phyloP scores from a whole-genome alignment of 2,888 invertebrate genomes.

The Drosophila neonasuta region DNA sequence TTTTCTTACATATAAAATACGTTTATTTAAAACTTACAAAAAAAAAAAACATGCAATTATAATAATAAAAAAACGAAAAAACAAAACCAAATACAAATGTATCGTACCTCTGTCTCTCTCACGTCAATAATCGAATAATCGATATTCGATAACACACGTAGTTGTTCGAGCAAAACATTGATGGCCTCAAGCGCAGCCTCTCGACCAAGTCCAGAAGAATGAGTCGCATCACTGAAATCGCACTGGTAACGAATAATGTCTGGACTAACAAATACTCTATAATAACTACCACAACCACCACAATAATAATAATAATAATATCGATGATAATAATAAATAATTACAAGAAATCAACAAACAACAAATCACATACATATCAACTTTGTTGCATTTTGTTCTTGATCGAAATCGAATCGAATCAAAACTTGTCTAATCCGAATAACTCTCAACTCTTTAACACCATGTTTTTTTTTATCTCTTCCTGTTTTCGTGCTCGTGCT shows the following conservation, averaged over 20 bases:
- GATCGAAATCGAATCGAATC: constrained; percentile 27
- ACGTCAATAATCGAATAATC: constrained; percentile 56
- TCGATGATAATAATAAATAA: constrained; percentile 18
- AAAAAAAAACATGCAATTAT: constrained; percentile 28
- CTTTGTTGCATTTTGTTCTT: constrained; percentile 48
- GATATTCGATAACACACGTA: constrained; percentile 69
- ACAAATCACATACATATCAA: constrained; percentile 23
- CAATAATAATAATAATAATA: constrained; percentile 23
- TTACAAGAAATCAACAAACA: constrained; percentile 13
- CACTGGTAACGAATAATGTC: constrained; percentile 87
- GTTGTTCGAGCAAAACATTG: constrained; percentile 95
- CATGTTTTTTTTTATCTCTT: constrained; percentile 17
- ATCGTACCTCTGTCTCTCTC: constrained; percentile 44
- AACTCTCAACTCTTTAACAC: constrained; percentile 32
- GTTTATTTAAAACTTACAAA: constrained; percentile 17
- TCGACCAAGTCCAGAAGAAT: constrained; percentile 90
- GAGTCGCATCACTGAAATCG: constrained; percentile 91
- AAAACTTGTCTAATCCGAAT: constrained; percentile 19
- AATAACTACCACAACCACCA: constrained; percentile 23
- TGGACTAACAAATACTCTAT: constrained; percentile 71
- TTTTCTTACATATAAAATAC: constrained; percentile 65
- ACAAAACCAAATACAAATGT: constrained; percentile 12
- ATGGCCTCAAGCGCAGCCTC: constrained; percentile 91
- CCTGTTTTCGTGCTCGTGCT: constrained; percentile 44
- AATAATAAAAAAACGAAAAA: constrained; percentile 27